Evolutionary conservation across 2,888 invertebrate species (phyloP), one percentile per base, ranked within the genome.

Genomic region (Entomobrya multifasciata): DNA sequence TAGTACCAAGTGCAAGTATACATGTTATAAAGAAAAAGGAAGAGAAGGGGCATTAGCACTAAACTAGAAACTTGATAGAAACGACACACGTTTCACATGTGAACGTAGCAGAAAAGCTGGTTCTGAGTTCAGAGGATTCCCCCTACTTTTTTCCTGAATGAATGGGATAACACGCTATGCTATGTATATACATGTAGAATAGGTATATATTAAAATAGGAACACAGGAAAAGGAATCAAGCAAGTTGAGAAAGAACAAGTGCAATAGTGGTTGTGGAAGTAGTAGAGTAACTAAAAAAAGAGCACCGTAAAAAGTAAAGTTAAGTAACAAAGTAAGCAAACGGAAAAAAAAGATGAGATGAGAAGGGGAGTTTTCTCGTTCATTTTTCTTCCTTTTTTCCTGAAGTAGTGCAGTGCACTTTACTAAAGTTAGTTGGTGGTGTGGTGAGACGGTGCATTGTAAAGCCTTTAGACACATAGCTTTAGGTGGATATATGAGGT

Each of bases 341-440:
- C 15, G 13, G 20, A 80, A 36, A 62, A 17, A n/a, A 52, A 27
- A 11, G 15, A 78, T 15, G 41, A 57, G 36, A 36, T 15, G 30
- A 30, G 44, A 55, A 57, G 81, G 82, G 74, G 82, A 74, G 82
- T 52, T 72, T 82, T 60, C 81, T 47, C 81, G 15, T 81, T 72
- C 55, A 60, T 72, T 74, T 82, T 74, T 81, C 57, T 70, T 57
- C 13, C 25, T 22, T 55, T 4, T 55, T 4, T 55, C 55, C 27
- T 15, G 10, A 25, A 27, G 25, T 60, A 25, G 5, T 36, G 62
- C 13, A 22, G 30, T 82, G 72, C 82, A 82, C 72, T 82, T 60
- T 62, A 47, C 82, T 44, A 20, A 44, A 36, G 36, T 44, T 60
- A 11, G 55, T 22, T 44, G 65, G 65, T 65, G 62, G 47, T 11